phyloP scores from a whole-genome alignment of 2,113 vertebrate species.

The Fulmarus glacialis region DNA sequence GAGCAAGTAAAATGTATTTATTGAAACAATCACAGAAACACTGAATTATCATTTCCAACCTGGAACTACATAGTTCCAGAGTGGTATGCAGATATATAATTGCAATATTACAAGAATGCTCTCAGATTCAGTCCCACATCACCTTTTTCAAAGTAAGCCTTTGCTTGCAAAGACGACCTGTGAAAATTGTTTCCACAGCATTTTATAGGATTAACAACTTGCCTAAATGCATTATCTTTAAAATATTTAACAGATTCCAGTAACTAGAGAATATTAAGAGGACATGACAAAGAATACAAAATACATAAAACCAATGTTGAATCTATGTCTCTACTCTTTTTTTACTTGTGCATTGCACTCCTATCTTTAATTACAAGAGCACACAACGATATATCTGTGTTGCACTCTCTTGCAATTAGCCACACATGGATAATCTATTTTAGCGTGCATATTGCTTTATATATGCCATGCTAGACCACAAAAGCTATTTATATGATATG shows the following conservation, averaged over 20 bases:
- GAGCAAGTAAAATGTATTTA: neutral
- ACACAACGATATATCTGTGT: neutral
- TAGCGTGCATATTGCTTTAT: neutral
- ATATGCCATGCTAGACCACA: slow-evolving; percentile 12
- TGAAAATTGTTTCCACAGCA: neutral
- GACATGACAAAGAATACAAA: neutral
- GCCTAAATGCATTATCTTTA: neutral
- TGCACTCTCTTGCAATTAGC: neutral
- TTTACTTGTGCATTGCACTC: neutral
- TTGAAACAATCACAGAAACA: neutral
- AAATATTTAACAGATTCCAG: neutral
- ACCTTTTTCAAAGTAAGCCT: neutral
- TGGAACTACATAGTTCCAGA: neutral
- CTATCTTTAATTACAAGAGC: neutral
- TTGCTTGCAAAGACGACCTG: neutral
- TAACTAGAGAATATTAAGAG: neutral
- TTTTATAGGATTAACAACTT: neutral
- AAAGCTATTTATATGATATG: slow-evolving; percentile 35
- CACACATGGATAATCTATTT: slow-evolving; percentile 19
- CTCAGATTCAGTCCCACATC: neutral
- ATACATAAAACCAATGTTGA: neutral
- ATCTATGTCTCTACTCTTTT: neutral
- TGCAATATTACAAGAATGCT: neutral
- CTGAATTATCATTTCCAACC: neutral
- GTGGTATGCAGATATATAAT: neutral